Percentiles rank a stretch among this genome's conserved stretches.
phyloP scores from a whole-genome alignment of 2,797 vertebrate species.

The Enteromius argenteus region DNA sequence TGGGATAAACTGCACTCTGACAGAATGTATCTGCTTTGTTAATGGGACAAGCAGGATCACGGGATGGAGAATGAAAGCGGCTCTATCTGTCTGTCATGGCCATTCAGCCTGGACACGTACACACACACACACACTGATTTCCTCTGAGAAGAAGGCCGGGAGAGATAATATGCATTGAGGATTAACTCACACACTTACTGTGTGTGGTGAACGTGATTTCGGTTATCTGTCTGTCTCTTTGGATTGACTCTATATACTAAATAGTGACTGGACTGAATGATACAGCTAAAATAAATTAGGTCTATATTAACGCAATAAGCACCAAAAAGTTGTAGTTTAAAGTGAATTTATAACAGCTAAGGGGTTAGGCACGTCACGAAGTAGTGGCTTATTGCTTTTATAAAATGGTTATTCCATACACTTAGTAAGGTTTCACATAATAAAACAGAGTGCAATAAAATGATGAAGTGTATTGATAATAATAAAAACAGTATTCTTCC shows the following conservation, averaged over 20 bases:
- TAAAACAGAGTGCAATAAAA: too few relatives aligned
- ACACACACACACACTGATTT: slow-evolving; percentile 5
- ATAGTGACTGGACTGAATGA: neutral
- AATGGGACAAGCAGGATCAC: slow-evolving; percentile 40
- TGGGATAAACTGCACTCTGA: slow-evolving; percentile 40
- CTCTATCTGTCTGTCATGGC: slow-evolving; percentile 29
- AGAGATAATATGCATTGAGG: slow-evolving; percentile 34
- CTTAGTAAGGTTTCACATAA: too few relatives aligned
- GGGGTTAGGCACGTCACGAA: too few relatives aligned
- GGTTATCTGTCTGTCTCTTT: neutral
- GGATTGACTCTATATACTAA: neutral
- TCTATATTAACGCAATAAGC: neutral
- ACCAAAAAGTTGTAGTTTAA: too few relatives aligned
- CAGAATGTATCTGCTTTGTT: slow-evolving; percentile 45
- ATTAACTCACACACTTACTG: neutral
- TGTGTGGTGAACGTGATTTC: neutral
- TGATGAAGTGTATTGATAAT: too few relatives aligned
- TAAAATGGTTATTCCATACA: too few relatives aligned
- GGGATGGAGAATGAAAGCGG: slow-evolving; percentile 14
- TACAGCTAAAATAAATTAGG: too few relatives aligned
- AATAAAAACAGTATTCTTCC: too few relatives aligned
- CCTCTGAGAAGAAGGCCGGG: slow-evolving; percentile 1
- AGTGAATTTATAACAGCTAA: too few relatives aligned
- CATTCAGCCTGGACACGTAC: slow-evolving; percentile 18
- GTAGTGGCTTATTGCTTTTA: too few relatives aligned